These are phyloP conservation scores for Rhopalosiphum nymphaeae DNA, from an alignment of 2,888 invertebrate species.

Conservation along the genomic window DNA sequence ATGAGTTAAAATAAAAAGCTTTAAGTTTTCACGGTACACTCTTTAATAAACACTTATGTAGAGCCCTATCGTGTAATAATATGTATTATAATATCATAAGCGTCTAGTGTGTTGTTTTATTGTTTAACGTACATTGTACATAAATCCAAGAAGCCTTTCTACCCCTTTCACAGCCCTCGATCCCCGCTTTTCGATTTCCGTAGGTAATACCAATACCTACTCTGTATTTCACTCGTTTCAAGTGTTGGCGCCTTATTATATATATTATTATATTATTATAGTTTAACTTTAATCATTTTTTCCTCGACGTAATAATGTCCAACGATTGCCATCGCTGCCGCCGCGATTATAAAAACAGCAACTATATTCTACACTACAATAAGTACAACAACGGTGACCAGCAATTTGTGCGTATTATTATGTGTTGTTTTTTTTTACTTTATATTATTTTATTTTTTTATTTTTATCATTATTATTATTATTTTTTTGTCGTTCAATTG, in stretches of 20 bases:
- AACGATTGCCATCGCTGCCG: not conserved
- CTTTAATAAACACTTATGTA: not conserved
- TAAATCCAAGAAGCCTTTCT: not conserved
- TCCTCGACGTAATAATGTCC: not conserved
- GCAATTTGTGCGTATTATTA: slow-evolving; percentile 60
- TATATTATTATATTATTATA: not conserved
- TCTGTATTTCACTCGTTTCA: not conserved
- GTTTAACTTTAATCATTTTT: not conserved
- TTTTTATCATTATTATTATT: slow-evolving; percentile 29
- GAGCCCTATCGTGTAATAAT: not conserved
- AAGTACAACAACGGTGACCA: slow-evolving; percentile 55
- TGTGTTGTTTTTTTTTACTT: not conserved
- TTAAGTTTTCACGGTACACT: not conserved
- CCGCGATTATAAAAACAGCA: slow-evolving; percentile 27
- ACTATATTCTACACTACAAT: slow-evolving; percentile 13
- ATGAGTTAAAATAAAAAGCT: not conserved
- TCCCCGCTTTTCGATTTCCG: not conserved
- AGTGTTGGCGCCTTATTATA: not conserved
- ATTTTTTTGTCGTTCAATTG: slow-evolving; percentile 35
- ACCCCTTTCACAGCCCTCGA: not conserved
- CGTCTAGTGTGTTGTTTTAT: not conserved
- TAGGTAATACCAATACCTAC: not conserved
- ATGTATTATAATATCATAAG: not conserved
- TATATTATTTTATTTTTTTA: slow-evolving; percentile 19
- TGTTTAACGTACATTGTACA: too few relatives aligned